phyloP scores from a whole-genome alignment of 2,113 vertebrate genomes.

The Cepphus grylle region DNA sequence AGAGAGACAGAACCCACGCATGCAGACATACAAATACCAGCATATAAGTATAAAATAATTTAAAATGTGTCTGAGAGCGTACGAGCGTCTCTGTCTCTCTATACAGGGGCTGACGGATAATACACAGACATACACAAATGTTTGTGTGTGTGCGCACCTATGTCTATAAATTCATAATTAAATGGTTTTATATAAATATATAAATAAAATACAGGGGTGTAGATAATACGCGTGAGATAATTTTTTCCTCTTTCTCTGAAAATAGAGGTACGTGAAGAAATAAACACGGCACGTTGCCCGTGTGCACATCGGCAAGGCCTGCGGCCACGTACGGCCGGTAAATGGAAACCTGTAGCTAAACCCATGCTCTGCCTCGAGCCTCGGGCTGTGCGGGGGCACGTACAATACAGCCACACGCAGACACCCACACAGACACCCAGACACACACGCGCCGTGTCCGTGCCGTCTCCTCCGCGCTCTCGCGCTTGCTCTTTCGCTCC shows the following conservation, averaged over 20 bases:
- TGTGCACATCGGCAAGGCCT: not conserved
- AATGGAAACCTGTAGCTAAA: fast-evolving
- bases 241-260: not conserved
- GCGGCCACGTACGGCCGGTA: fast-evolving
- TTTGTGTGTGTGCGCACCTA: not conserved
- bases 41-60: not conserved
- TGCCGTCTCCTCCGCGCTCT: not conserved
- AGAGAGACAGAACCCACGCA: not conserved
- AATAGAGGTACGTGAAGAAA: not conserved
- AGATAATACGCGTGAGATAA: not conserved
- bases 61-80: not conserved
- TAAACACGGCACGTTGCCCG: fast-evolving
- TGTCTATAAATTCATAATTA: not conserved
- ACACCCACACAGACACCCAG: no score
- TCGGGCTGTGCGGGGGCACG: not conserved
- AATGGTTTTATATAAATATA: not conserved
- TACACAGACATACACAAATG: fast-evolving
- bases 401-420: fast-evolving
- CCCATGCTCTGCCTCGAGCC: not conserved
- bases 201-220: not conserved
- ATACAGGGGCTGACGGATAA: not conserved
- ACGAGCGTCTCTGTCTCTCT: not conserved
- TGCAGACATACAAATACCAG: not conserved
- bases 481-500: not conserved
- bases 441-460: fast-evolving